Evolutionary conservation across 2,113 vertebrate species (phyloP).

Genomic region (Psophia crepitans): DNA sequence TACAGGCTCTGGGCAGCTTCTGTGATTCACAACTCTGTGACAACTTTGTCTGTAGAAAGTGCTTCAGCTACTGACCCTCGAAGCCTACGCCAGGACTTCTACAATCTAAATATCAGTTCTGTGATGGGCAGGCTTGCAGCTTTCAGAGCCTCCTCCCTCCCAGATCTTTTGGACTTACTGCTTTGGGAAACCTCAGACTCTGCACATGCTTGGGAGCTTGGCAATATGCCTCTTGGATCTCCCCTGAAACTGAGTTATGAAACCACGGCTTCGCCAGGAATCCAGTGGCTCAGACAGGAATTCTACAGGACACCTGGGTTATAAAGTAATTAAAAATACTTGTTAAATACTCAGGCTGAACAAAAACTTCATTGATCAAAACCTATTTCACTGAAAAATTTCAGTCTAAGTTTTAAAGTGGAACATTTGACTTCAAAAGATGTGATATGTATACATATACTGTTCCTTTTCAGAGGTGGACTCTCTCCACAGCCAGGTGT

Average conservation of each 20-base stretch:
- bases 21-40: neutral
- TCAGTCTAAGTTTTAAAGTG: neutral
- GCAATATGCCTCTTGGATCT: neutral
- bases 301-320: neutral
- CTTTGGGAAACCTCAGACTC: neutral
- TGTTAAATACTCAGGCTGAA: neutral
- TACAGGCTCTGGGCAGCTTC: neutral
- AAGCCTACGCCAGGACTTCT: neutral
- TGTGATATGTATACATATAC: accelerated
- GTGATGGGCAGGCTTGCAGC: neutral
- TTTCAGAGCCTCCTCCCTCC: neutral
- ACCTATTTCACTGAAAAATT: neutral
- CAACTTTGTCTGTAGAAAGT: neutral
- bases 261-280: neutral
- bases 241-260: neutral
- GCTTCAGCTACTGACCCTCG: neutral
- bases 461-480: neutral
- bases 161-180: neutral
- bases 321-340: neutral
- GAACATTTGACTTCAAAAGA: neutral
- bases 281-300: neutral
- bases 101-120: neutral
- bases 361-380: neutral
- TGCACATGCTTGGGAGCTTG: neutral
- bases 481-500: neutral